These are phyloP conservation scores for Rhinolophus ferrumequinum DNA, from an alignment of 2,113 vertebrate species.

Conservation along the genomic window DNA sequence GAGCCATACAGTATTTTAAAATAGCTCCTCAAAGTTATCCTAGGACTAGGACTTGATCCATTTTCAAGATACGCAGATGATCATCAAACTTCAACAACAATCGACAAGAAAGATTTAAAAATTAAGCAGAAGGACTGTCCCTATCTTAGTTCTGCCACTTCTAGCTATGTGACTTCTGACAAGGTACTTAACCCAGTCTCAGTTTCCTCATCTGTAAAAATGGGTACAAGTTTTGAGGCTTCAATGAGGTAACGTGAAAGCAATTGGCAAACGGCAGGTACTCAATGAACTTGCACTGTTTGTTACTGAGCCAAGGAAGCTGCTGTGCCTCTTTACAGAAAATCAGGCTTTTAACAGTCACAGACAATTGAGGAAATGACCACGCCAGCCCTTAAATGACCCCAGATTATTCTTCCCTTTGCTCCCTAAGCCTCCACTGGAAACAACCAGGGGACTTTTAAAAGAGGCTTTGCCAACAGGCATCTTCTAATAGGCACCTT, in stretches of 20 bases:
- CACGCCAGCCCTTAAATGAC: constrained; percentile 55
- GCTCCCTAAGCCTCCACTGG: constrained; percentile 21
- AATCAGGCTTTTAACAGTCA: constrained; percentile 13
- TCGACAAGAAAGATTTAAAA: neutral
- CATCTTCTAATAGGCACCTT: neutral
- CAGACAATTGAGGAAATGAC: constrained; percentile 60
- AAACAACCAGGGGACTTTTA: neutral
- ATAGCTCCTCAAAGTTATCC: neutral
- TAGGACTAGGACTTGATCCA: neutral
- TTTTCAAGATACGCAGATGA: neutral
- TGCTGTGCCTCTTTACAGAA: constrained; percentile 43
- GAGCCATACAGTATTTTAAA: neutral
- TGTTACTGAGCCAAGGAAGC: constrained; percentile 30
- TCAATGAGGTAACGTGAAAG: constrained; percentile 27
- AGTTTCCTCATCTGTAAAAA: constrained; percentile 60
- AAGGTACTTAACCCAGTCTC: neutral
- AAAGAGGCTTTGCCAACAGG: neutral
- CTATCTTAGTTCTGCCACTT: neutral
- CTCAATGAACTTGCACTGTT: constrained; percentile 57
- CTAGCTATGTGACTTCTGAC: neutral
- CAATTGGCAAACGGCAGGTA: constrained; percentile 17
- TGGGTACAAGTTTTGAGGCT: constrained; percentile 7
- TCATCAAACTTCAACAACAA: neutral
- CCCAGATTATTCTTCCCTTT: neutral
- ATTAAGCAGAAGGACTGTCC: neutral